Evolutionary conservation across 2,888 invertebrate species (phyloP).

Genomic region (Chrysomela aeneicollis): DNA sequence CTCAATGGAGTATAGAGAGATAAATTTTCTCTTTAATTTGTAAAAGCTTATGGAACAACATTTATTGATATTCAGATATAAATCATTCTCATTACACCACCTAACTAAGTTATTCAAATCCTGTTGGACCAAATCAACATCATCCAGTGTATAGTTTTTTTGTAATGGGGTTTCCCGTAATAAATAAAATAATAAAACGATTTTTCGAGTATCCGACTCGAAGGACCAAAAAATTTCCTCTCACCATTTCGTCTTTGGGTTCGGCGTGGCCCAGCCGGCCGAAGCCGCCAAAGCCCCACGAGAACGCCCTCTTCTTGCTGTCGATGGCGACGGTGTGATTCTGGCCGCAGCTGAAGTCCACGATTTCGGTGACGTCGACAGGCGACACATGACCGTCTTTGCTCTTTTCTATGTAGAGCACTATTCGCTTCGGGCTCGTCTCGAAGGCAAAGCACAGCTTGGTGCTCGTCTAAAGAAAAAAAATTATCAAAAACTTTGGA

Average conservation of each 20-base stretch:
- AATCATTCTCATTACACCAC: too few relatives aligned
- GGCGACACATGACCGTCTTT: conserved; percentile 87
- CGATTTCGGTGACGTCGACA: conserved; percentile 85
- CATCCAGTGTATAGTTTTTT: too few relatives aligned
- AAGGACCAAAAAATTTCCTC: conserved; percentile 9
- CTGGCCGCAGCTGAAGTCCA: conserved; percentile 89
- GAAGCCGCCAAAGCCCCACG: conserved; percentile 97
- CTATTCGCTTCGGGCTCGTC: conserved; percentile 83
- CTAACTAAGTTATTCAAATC: too few relatives aligned
- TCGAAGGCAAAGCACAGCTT: conserved; percentile 89
- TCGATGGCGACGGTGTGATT: conserved; percentile 93
- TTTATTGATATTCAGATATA: too few relatives aligned
- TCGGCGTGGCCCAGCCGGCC: conserved; percentile 93
- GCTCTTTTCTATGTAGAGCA: conserved; percentile 85
- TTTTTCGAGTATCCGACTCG: background rate
- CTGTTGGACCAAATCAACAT: too few relatives aligned
- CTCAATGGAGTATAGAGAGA: too few relatives aligned
- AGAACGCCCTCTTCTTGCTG: conserved; percentile 86
- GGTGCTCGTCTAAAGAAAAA: conserved; percentile 69
- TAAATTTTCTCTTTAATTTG: too few relatives aligned
- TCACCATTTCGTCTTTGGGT: conserved; percentile 87
- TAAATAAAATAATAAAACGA: too few relatives aligned
- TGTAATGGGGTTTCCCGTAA: too few relatives aligned
- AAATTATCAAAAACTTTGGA: background rate
- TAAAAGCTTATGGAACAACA: too few relatives aligned